Evolutionary conservation across 2,113 vertebrate genomes (phyloP).

Genomic region (Coregonus clupeaformis): DNA sequence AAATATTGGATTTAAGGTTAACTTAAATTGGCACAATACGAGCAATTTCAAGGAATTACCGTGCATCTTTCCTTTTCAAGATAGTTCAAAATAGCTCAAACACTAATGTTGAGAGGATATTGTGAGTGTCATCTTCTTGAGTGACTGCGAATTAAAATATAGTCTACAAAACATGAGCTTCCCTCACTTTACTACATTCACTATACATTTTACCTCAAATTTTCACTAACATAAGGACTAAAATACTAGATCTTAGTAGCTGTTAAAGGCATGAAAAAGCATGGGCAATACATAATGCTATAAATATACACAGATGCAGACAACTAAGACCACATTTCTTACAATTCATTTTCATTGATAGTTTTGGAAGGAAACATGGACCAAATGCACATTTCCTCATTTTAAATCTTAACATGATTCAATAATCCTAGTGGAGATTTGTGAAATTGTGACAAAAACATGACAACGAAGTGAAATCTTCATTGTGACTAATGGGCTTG

Average conservation of each 20-base stretch:
- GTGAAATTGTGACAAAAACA: background rate
- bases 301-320: background rate
- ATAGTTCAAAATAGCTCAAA: no score
- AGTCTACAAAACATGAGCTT: slow-evolving; percentile 40
- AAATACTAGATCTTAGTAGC: slow-evolving; percentile 15
- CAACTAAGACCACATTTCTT: background rate
- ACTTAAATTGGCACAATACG: no score
- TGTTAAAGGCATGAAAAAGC: slow-evolving; percentile 21
- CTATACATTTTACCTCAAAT: background rate
- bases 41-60: no score
- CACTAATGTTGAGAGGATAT: no score
- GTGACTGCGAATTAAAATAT: background rate
- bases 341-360: slow-evolving; percentile 3
- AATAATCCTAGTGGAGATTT: background rate
- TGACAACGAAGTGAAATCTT: background rate
- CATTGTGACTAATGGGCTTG: background rate
- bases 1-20: no score
- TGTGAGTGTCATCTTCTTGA: background rate
- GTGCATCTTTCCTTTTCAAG: no score
- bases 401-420: background rate
- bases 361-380: slow-evolving; percentile 10
- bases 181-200: slow-evolving; percentile 9
- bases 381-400: slow-evolving; percentile 47
- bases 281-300: slow-evolving; percentile 4
- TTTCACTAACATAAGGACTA: background rate